A percentile compares a stretch with the other conserved stretches of the same genome.
Conservation (phyloP, 2,113 vertebrate species). For the Chaetorhynchus papuensis region DNA sequence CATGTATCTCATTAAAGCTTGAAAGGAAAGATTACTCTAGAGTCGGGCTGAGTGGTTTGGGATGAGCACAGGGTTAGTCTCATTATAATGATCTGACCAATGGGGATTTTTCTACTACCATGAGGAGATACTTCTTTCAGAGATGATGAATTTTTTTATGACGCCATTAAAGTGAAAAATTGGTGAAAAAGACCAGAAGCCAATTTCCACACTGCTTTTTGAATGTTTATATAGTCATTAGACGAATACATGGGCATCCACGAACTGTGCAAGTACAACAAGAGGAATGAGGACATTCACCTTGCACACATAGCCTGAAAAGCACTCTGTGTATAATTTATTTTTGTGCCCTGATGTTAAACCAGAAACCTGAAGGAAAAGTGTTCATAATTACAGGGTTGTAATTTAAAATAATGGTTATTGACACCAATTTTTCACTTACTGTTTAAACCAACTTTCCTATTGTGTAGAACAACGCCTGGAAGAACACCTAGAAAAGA, state of each 20-base stretch:
- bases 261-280: neutral
- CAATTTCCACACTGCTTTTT: neutral
- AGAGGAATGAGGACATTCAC: neutral
- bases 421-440: neutral
- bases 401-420: neutral
- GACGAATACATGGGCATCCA: neutral
- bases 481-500: neutral
- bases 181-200: neutral
- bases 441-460: neutral
- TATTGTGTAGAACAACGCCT: neutral
- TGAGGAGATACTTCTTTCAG: neutral
- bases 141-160: neutral
- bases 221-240: neutral
- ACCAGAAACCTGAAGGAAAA: neutral
- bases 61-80: neutral
- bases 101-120: neutral
- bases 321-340: neutral
- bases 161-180: neutral
- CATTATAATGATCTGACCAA: neutral
- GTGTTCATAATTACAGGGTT: neutral
- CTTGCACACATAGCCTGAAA: neutral
- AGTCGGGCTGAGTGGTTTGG: neutral
- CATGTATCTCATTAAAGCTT: neutral
- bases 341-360: neutral
- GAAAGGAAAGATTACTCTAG: neutral